A percentile compares a stretch with the other conserved stretches of the same genome.
Evolutionary conservation across 2,888 invertebrate species (phyloP).

Genomic region (Lithophane socia): DNA sequence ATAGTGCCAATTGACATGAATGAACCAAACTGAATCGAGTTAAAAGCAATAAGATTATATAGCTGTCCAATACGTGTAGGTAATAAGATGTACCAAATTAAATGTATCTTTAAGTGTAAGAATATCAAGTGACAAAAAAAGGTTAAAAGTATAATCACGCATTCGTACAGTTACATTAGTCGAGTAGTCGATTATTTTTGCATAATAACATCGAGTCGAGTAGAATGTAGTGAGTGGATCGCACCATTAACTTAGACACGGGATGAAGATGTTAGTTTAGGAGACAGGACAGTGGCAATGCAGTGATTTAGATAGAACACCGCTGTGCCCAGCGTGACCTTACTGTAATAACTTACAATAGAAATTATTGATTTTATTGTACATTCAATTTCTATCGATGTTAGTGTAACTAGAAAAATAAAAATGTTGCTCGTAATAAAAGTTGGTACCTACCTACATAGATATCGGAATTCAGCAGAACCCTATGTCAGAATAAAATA

Average conservation of each 20-base stretch:
- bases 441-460: background rate
- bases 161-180: slow-evolving; percentile 34
- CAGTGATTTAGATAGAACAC: slow-evolving; percentile 77
- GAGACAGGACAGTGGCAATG: slow-evolving; percentile 70
- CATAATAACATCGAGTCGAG: slow-evolving; percentile 51
- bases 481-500: background rate
- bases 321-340: slow-evolving; percentile 78
- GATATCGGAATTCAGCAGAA: background rate
- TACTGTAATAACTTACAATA: slow-evolving; percentile 71
- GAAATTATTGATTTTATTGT: slow-evolving; percentile 65
- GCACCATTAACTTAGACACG: slow-evolving; percentile 57
- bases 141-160: slow-evolving; percentile 15
- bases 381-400: slow-evolving; percentile 51
- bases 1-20: slow-evolving; percentile 38
- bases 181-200: slow-evolving; percentile 49
- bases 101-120: slow-evolving; percentile 5
- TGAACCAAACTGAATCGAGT: slow-evolving; percentile 40
- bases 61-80: slow-evolving; percentile 15
- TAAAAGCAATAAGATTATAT: slow-evolving; percentile 50
- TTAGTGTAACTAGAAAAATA: too few species aligned
- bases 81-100: slow-evolving; percentile 48
- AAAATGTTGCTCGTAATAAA: slow-evolving; percentile 21
- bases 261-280: slow-evolving; percentile 65
- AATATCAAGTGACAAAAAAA: slow-evolving; percentile 27
- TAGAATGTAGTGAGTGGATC: slow-evolving; percentile 36